Evolutionary conservation across 2,797 vertebrate genomes (phyloP).

Genomic region (Triplophysa yarkandensis): DNA sequence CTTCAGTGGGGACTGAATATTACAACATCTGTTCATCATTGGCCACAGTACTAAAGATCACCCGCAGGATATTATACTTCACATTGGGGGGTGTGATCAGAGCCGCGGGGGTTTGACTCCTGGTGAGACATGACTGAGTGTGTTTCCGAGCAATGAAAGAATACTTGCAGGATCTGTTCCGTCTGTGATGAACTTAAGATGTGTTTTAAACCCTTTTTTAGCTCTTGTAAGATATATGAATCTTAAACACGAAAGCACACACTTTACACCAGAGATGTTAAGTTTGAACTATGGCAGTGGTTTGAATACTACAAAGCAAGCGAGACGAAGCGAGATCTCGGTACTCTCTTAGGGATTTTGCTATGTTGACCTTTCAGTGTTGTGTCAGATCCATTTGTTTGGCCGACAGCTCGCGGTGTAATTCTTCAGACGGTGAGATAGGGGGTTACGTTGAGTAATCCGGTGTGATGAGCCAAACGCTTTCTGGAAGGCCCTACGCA

Average conservation of each 20-base stretch:
- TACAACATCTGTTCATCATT: constrained; percentile 71
- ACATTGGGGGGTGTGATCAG: constrained; percentile 52
- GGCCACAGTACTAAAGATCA: constrained; percentile 60
- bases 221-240: constrained; percentile 31
- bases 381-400: constrained; percentile 73
- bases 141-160: not conserved
- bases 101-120: not conserved
- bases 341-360: constrained; percentile 65
- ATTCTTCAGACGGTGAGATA: constrained; percentile 68
- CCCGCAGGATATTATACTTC: constrained; percentile 68
- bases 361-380: constrained; percentile 72
- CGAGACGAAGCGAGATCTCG: constrained; percentile 49
- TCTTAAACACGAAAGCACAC: constrained; percentile 14
- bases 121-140: not conserved
- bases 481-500: constrained; percentile 51
- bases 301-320: constrained; percentile 24
- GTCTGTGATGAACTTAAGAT: not conserved
- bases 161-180: too few relatives aligned
- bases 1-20: constrained; percentile 39
- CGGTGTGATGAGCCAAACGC: constrained; percentile 61
- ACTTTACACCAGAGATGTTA: constrained; percentile 17
- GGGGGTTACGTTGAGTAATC: constrained; percentile 58
- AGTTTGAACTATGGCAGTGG: constrained; percentile 40
- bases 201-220: not conserved
- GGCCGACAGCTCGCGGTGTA: constrained; percentile 63